Conservation (phyloP, 2,113 vertebrate genomes). For the Platichthys flesus region DNA sequence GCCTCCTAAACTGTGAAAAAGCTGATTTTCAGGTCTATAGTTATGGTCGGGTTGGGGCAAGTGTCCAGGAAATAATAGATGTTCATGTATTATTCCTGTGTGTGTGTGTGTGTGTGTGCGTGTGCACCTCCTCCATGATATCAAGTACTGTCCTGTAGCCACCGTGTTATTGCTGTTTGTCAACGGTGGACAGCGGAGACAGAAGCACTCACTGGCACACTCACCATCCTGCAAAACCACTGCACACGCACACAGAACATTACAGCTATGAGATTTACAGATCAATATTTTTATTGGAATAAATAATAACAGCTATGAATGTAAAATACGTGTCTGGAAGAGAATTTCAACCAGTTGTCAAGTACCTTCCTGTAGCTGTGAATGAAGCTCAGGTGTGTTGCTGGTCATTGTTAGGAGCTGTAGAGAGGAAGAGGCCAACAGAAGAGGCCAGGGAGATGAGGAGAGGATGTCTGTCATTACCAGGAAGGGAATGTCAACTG, state of each 20-base stretch:
- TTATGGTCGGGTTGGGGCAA: no score
- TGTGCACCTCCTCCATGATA: conserved; percentile 93
- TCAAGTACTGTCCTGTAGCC: conserved; percentile 89
- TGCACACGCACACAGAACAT: conserved; percentile 54
- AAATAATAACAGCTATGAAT: not conserved
- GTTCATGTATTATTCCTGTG: not conserved
- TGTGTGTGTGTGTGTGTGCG: not conserved
- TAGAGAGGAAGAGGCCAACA: conserved; percentile 87
- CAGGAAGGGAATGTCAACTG: conserved; percentile 92
- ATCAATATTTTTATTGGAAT: not conserved
- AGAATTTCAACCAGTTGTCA: not conserved
- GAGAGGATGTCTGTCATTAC: conserved; percentile 93
- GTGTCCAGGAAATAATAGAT: no score
- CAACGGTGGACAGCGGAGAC: conserved; percentile 87
- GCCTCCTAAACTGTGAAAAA: no score
- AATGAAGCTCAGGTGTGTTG: conserved; percentile 84
- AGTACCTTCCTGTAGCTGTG: conserved; percentile 89
- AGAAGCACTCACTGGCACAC: conserved; percentile 95
- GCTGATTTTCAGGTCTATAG: no score
- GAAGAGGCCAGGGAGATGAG: conserved; percentile 93
- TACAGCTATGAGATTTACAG: no score
- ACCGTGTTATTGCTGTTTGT: conserved; percentile 83
- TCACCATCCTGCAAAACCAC: conserved; percentile 94
- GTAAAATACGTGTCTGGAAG: not conserved
- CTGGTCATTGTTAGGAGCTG: conserved; percentile 87